Percentiles rank a stretch among this genome's conserved stretches.
These are phyloP conservation scores for Acleris cristana DNA, from an alignment of 2,888 invertebrate species.

Conservation along the genomic window DNA sequence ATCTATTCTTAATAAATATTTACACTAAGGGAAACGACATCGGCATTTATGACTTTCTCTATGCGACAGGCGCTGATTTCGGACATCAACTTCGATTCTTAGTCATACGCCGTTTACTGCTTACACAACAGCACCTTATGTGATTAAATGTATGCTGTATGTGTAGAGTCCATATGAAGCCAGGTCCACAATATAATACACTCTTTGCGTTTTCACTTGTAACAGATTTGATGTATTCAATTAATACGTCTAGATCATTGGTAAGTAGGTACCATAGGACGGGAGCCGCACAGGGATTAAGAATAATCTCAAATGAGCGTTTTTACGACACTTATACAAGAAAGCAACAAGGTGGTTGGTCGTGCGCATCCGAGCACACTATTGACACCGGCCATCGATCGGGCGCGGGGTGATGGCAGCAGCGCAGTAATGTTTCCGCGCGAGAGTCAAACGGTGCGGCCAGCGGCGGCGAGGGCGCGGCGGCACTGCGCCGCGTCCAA, in stretches of 20 bases:
- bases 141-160: constrained; percentile 30
- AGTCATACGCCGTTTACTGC: constrained; percentile 35
- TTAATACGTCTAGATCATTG: not conserved
- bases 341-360: constrained; percentile 62
- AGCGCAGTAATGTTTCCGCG: constrained; percentile 44
- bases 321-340: constrained; percentile 66
- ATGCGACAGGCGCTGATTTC: constrained; percentile 49
- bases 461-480: constrained; percentile 68
- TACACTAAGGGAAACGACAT: constrained; percentile 54
- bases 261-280: constrained; percentile 13
- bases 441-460: constrained; percentile 61
- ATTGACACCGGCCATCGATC: constrained; percentile 65
- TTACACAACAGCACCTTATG: constrained; percentile 42
- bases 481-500: constrained; percentile 62
- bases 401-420: constrained; percentile 51
- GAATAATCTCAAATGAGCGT: constrained; percentile 62
- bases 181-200: constrained; percentile 41
- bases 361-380: constrained; percentile 65
- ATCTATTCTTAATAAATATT: constrained; percentile 58
- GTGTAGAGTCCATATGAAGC: constrained; percentile 27
- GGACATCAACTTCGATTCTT: constrained; percentile 46
- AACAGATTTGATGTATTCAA: constrained; percentile 9
- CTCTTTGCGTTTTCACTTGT: constrained; percentile 31
- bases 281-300: constrained; percentile 49
- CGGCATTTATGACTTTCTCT: constrained; percentile 68